Evolutionary conservation across 2,113 vertebrate species (phyloP).

Genomic region (Myotis yumanensis): DNA sequence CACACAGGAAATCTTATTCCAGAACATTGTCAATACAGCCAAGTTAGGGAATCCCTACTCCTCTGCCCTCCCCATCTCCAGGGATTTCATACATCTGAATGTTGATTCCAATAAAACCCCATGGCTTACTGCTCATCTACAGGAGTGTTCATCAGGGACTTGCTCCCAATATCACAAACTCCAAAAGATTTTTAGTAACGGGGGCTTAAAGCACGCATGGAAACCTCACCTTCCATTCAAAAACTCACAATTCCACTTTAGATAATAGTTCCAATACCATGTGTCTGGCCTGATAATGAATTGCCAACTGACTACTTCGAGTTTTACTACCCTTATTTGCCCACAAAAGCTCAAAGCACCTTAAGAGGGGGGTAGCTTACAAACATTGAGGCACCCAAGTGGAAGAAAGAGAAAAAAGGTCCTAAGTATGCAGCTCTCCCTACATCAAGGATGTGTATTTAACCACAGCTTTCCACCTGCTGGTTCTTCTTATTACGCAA

Average conservation of each 20-base stretch:
- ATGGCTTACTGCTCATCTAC: neutral
- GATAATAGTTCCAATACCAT: neutral
- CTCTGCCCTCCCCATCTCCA: neutral
- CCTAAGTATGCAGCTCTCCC: neutral
- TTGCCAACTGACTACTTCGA: neutral
- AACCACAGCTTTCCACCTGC: neutral
- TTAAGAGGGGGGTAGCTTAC: neutral
- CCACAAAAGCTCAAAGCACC: neutral
- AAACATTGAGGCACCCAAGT: neutral
- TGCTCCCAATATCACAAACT: neutral
- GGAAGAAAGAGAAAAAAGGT: neutral
- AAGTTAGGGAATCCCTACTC: neutral
- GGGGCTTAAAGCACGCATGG: neutral
- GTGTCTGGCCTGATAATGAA: neutral
- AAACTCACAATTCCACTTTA: neutral
- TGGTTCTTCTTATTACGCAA: neutral
- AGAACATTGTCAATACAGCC: neutral
- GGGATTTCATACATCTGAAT: conserved; percentile 6
- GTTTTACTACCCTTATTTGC: neutral
- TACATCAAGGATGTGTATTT: neutral
- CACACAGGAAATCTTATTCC: neutral
- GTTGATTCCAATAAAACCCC: conserved; percentile 23
- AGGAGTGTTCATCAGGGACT: neutral
- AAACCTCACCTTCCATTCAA: conserved; percentile 15
- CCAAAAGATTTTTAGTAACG: conserved; percentile 10